phyloP scores from a whole-genome alignment of 53 echinoderm and acorn worm species.

The Pentamera pediparva region DNA sequence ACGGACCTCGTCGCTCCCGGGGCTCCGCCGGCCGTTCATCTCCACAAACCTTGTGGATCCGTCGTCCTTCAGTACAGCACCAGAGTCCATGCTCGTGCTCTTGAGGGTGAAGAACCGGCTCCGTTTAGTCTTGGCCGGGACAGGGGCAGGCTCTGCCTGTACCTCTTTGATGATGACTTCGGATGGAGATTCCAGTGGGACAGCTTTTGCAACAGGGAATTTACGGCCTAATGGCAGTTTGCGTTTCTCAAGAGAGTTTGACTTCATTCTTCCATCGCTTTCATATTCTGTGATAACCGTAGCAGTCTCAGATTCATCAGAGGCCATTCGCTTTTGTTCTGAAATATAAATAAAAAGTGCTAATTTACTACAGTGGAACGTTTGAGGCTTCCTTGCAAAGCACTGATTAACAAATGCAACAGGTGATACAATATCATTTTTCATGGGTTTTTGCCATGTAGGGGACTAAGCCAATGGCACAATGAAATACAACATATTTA shows the following conservation, averaged over 20 bases:
- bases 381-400: too few species aligned
- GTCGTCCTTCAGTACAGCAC: constrained; percentile 44
- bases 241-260: constrained; percentile 46
- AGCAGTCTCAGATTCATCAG: constrained; percentile 54
- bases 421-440: not conserved
- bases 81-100: constrained; percentile 85
- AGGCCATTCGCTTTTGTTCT: constrained; percentile 78
- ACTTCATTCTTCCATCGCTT: constrained; percentile 42
- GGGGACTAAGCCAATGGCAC: not conserved
- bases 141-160: constrained; percentile 56
- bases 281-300: constrained; percentile 51
- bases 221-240: constrained; percentile 80
- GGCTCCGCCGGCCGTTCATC: constrained; percentile 68
- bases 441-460: not conserved
- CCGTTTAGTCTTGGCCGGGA: constrained; percentile 73
- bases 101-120: constrained; percentile 71
- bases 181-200: constrained; percentile 58
- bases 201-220: constrained; percentile 64
- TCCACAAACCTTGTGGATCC: constrained; percentile 13
- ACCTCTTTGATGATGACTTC: constrained; percentile 40
- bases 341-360: not conserved
- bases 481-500: not conserved
- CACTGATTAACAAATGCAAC: not conserved
- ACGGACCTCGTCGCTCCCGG: constrained; percentile 51
- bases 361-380: not conserved